Base-by-base conservation (phyloP, 2,888 invertebrate genomes). In the Drosophila multiciliata region DNA sequence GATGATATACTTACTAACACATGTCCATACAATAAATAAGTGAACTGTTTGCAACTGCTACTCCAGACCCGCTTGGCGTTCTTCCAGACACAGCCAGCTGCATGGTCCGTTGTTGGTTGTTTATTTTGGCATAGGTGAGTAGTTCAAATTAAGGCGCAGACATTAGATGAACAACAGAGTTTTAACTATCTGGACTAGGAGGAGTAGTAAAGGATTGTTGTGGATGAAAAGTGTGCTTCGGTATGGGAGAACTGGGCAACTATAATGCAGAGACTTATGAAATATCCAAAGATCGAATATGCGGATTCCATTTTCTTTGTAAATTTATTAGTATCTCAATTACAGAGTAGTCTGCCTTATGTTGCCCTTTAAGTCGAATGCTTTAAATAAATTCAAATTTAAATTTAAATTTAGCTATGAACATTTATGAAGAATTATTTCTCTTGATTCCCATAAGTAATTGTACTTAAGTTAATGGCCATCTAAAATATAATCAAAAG, bases 121-220 rank as follows among this genome's bases (percentile, higher is more conserved):
- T 85, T 85, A 73, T 70, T 65, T 85, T 85, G 84, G 84, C 89
- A 75, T 73, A 72, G 83, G 71, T 67, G 78, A 75, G 54, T 67
- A 72, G 70, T 75, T 88, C 70, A 83, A 84, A 83, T 85, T 88
- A 78, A 71, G 71, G 45, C 61, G 36, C 57, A 68, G 72, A 66
- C 78, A 66, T 54, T 48, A 61, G 65, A 35, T 53, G 62, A 60
- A 63, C 65, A 79, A 66, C 42, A 61, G 71, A 38, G 45, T 29
- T 64, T 67, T 40, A 8, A 48, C 9, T 15, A 23, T 29, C 20
- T 26, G 29, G 62, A 54, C 38, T 29, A 57, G 50, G 33, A n/a
- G 3, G 2, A 23, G 45, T 17, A n/a, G 32, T 32, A 29, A 32
- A n/a, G 8, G 8, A 8, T 23, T 26, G 11, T n/a, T 15, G 50